Percentiles rank a stretch among this genome's conserved stretches.
Evolutionary conservation across 2,113 vertebrate genomes (phyloP).

Genomic region (Macheiramphus alcinus): DNA sequence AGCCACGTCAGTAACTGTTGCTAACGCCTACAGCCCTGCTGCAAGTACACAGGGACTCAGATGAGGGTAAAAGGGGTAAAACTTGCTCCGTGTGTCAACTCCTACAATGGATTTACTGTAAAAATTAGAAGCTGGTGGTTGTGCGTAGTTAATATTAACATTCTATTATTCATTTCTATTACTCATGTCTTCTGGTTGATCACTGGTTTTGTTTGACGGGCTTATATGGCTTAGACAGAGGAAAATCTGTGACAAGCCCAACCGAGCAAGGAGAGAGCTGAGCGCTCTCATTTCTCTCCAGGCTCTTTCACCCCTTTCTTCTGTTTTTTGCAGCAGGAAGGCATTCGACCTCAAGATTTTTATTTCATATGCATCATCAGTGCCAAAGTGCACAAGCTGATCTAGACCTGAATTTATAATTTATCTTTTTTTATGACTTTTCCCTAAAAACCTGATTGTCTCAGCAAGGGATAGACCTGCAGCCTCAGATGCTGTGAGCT

Average conservation of each 20-base stretch:
- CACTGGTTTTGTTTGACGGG: background rate
- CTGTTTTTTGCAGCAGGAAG: background rate
- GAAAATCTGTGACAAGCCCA: background rate
- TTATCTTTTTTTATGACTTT: background rate
- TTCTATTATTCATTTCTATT: background rate
- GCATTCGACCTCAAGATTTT: background rate
- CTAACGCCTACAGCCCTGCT: background rate
- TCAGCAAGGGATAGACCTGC: background rate
- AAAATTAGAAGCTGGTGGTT: background rate
- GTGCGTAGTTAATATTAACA: background rate
- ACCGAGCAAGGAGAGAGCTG: no score
- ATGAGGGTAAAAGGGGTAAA: background rate
- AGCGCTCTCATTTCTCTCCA: background rate
- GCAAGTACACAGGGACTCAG: fast-evolving
- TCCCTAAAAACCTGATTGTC: background rate
- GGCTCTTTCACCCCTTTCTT: background rate
- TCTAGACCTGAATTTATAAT: background rate
- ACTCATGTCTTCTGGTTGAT: background rate
- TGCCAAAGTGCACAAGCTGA: background rate
- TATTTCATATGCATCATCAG: background rate
- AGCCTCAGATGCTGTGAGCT: background rate
- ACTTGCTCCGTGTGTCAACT: background rate
- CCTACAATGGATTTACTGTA: background rate
- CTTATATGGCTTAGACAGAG: background rate
- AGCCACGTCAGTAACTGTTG: background rate